Percentiles rank a stretch among this genome's conserved stretches.
Conservation (phyloP, 2,113 vertebrate species). For the Istiophorus platypterus region DNA sequence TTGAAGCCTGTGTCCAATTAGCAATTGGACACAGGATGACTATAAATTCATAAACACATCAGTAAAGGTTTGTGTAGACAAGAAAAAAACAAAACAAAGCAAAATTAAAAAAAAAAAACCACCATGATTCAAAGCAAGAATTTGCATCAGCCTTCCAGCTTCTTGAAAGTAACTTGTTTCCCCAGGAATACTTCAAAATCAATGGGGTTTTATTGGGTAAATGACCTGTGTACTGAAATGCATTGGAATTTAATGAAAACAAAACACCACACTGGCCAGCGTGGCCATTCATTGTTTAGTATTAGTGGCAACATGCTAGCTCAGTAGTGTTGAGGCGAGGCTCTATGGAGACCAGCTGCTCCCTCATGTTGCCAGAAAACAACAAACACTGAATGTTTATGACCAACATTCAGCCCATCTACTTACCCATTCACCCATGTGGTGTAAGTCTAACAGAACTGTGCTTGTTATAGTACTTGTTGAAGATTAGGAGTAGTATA, state of each 20-base stretch:
- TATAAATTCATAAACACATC: constrained; percentile 52
- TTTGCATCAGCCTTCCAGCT: constrained; percentile 18
- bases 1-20: constrained; percentile 38
- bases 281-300: constrained; percentile 36
- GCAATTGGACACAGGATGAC: constrained; percentile 29
- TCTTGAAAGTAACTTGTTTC: constrained; percentile 13
- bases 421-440: constrained; percentile 39
- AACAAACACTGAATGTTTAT: constrained; percentile 76
- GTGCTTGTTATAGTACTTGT: background rate
- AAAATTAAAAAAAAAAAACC: too few relatives aligned
- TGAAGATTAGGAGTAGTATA: background rate
- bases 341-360: constrained; percentile 76
- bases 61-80: constrained; percentile 25
- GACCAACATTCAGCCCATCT: constrained; percentile 47
- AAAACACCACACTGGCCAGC: constrained; percentile 35
- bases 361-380: constrained; percentile 48
- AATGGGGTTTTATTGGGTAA: constrained; percentile 31
- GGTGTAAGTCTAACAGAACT: constrained; percentile 12
- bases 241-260: constrained; percentile 27
- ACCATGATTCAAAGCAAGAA: constrained; percentile 34
- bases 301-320: constrained; percentile 42
- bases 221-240: constrained; percentile 38
- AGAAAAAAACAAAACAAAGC: too few relatives aligned
- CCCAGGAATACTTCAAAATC: constrained; percentile 28
- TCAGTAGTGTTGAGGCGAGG: constrained; percentile 52